Evolutionary conservation across 2,113 vertebrate species (phyloP), one percentile per base, ranked within the genome.

Genomic region (Spheniscus mendiculus): DNA sequence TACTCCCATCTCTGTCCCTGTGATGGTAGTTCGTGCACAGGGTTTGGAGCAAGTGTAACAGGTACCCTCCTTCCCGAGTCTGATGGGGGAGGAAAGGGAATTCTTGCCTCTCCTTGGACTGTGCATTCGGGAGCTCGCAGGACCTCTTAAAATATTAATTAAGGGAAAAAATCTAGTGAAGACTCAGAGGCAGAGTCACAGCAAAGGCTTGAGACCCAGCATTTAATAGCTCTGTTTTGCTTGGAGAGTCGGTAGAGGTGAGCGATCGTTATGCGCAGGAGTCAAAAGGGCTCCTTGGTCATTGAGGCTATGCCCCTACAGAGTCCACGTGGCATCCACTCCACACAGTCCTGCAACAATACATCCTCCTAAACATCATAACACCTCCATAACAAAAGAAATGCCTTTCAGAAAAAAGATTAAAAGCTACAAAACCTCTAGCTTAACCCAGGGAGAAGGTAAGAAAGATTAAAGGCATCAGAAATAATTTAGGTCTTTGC

Each of bases 121-220:
- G 66, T 55, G 23, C 8, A 11, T 87, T 42, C 6, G 10, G 66
- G 38, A 83, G 20, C 30, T 45, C 2, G 0, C 34, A 44, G 44
- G 18, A 40, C 34, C 32, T 53, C 50, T 93, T 90, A 45, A 94
- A 94, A 80, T 74, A 91, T 34, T 86, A 67, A 87, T 58, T 59
- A 40, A 61, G n/a, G 25, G 20, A 22, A 86, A 56, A 89, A 47
- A 49, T 58, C 34, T 19, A 6, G 23, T 15, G 34, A 89, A 74
- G 32, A 44, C 53, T 79, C 61, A 87, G 83, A 92, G 58, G 25
- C 44, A 87, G 45, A 62, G n/a, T 55, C 56, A 89, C 44, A 88
- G 55, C 32, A 81, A 87, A 87, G 59, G 30, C 44, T 77, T 0
- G 1, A 72, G 38, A 69, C 45, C n/a, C 38, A 79, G 71, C 36